Base-by-base conservation (phyloP, 2,888 invertebrate genomes). In the Acleris holmiana region DNA sequence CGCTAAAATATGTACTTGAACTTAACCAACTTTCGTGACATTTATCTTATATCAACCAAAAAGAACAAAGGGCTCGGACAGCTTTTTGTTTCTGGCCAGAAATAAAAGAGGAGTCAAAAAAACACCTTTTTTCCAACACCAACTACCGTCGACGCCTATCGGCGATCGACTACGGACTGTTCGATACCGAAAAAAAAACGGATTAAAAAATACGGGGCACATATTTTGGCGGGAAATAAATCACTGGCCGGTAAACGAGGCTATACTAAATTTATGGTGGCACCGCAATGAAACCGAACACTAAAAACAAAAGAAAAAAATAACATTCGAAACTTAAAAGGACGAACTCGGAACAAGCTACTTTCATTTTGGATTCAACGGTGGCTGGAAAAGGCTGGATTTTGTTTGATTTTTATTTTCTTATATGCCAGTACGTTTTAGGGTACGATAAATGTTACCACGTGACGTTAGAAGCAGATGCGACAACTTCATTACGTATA, bases 171-270 rank as follows among this genome's bases (percentile, higher is more conserved):
- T 90, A 91, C 89, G 85, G 86, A 88, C 83, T 82, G 86, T 86
- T 85, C 87, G 84, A 88, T 84, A 84, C 85, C 79, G 78, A 85
- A 87, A 82, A 77, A 76, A 79, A 79, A 73, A 76, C 68, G 68
- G 71, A 77, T 76, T 75, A 76, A 86, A 82, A 78, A 82, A 84
- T 74, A 82, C 82, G 79, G 78, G 82, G 79, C 88, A 89, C 90
- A 91, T 85, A 86, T 90, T 91, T 92, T 91, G 89, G 91, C 91
- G 81, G 91, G 89, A 80, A 86, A 91, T 92, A 91, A 92, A 92
- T 92, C 91, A 90, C 87, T 80, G 73, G 73, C 79, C 79, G 23
- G 85, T 84, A 85, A 89, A 89, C 82, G 87, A 78, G 80, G 81
- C 88, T 82, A 88, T 88, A 88, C 85, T 73, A 85, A 90, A 91